Percentiles rank a stretch among this genome's conserved stretches.
Evolutionary conservation across 1,140 invertebrate genomes (phyloP).

Genomic region (Euschistus heros): DNA sequence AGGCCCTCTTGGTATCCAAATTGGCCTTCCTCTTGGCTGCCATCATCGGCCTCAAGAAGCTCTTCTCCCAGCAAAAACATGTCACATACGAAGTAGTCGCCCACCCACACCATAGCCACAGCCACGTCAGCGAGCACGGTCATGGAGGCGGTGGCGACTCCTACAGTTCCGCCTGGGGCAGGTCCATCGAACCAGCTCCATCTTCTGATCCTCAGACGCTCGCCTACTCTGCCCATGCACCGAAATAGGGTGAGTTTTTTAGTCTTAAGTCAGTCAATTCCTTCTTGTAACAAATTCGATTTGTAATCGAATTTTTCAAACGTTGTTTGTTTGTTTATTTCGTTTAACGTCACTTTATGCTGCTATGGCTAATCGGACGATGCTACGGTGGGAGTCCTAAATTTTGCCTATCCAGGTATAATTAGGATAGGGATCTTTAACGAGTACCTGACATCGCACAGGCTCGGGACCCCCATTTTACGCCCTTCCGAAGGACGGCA

Average conservation of each 20-base stretch:
- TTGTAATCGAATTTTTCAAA: background rate
- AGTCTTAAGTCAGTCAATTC: background rate
- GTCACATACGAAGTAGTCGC: constrained; percentile 63
- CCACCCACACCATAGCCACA: constrained; percentile 48
- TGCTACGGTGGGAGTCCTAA: too few relatives aligned
- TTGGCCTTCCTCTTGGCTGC: constrained; percentile 64
- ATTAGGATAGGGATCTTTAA: too few relatives aligned
- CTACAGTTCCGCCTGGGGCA: constrained; percentile 43
- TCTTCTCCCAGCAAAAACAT: constrained; percentile 61
- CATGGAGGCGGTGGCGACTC: constrained; percentile 37
- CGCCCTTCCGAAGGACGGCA: too few relatives aligned
- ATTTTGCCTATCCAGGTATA: too few relatives aligned
- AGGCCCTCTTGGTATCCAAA: constrained; percentile 70
- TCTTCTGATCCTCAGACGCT: constrained; percentile 45
- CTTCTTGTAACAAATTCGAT: background rate
- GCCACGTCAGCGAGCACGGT: constrained; percentile 36
- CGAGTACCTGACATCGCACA: too few relatives aligned
- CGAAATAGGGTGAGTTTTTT: constrained; percentile 12
- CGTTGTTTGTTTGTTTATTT: background rate
- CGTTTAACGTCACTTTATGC: too few relatives aligned
- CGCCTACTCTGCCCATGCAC: constrained; percentile 51
- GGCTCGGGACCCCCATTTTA: too few relatives aligned
- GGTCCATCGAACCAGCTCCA: constrained; percentile 41
- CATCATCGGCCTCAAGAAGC: constrained; percentile 69
- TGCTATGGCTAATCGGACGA: too few relatives aligned